Evolutionary conservation across 92 coral and sea anemone species (phyloP), one percentile per base, ranked within the genome.

Genomic region (Montipora capitata): DNA sequence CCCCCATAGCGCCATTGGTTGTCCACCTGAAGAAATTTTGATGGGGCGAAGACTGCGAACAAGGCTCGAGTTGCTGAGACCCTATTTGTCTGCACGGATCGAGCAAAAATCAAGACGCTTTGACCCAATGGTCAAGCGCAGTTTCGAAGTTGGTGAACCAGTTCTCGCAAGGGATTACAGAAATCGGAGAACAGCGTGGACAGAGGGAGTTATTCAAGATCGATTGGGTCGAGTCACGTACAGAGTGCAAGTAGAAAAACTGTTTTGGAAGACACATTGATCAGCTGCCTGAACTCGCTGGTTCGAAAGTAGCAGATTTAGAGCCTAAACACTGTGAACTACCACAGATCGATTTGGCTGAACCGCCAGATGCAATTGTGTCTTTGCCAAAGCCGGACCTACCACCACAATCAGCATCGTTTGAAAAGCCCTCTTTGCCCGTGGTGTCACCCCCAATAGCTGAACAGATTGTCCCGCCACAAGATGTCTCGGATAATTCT

Each of bases 181-280:
- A 74, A 39, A 40, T 38, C 76, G 83, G 39, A 82, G 87, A 45
- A 58, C 45, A 52, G 41, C 87, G 2, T 85, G 94, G 94, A 52
- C 67, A 16, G 40, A 81, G 76, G 94, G 88, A 16, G 78, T 73
- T 73, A 20, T 73, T 73, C 62, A 73, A 73, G 78, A 73, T 48
- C 44, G 78, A 2, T 63, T 85, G 18, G 89, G 90, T 17, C 95
- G 91, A 10, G 84, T 84, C 41, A 88, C 91, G 4, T 88, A 92
- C 78, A 72, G 80, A 7, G 90, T 88, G 15, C 89, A 83, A 81
- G 49, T 65, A 16, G 78, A 43, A 18, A 14, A 49, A 7, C 54
- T 73, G 63, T 73, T 92, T 40, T 87, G 92, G 92, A 73, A 73
- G 89, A 20, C 92, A 87, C 68, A 87, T 87, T 4, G 92, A 89